These are phyloP conservation scores for Monochamus alternatus DNA, from an alignment of 2,888 invertebrate species.

Conservation along the genomic window DNA sequence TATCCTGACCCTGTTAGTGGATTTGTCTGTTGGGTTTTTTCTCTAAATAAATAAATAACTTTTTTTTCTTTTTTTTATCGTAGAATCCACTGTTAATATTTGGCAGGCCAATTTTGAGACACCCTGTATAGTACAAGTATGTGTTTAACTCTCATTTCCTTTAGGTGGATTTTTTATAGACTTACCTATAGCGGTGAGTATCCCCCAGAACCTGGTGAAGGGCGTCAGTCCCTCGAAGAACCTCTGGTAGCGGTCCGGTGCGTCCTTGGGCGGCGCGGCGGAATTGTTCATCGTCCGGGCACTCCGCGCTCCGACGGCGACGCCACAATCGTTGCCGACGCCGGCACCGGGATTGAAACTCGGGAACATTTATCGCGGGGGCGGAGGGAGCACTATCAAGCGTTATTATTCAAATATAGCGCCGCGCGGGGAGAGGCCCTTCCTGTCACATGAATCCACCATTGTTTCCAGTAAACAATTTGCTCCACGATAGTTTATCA, in stretches of 20 bases:
- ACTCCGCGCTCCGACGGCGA: constrained; percentile 34
- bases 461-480: constrained; percentile 33
- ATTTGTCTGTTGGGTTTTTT: too few relatives aligned
- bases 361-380: constrained; percentile 47
- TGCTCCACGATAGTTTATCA: constrained; percentile 28
- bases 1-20: too few relatives aligned
- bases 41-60: too few relatives aligned
- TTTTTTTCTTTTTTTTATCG: too few relatives aligned
- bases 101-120: too few relatives aligned
- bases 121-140: too few relatives aligned
- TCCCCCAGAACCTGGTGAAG: constrained; percentile 59
- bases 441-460: constrained; percentile 28
- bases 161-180: background rate
- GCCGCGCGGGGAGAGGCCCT: constrained; percentile 14
- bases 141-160: too few relatives aligned
- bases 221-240: constrained; percentile 57
- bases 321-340: constrained; percentile 28
- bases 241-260: background rate
- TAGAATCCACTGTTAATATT: too few relatives aligned
- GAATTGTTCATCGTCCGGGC: constrained; percentile 47
- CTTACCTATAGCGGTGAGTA: constrained; percentile 60
- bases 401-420: constrained; percentile 35
- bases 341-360: constrained; percentile 49
- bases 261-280: constrained; percentile 30
- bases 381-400: constrained; percentile 31